These are phyloP conservation scores for Oryctes rhinoceros DNA, from an alignment of 1,140 invertebrate genomes.

Conservation along the genomic window DNA sequence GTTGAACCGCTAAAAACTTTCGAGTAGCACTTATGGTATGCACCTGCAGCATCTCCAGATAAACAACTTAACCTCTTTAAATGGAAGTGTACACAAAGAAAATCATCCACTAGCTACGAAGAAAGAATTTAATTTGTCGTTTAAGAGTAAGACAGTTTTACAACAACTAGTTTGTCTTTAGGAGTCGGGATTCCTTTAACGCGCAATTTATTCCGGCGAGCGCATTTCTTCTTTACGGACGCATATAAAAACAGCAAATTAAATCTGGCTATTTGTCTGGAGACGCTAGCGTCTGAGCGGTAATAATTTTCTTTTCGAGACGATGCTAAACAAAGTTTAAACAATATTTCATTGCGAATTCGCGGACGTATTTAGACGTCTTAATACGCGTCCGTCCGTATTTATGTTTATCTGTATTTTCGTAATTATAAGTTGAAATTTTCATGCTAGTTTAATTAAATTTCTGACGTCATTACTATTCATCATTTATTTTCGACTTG, in stretches of 20 bases:
- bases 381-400: too few relatives aligned
- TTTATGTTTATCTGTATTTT: too few relatives aligned
- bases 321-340: neutral
- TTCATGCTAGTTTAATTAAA: too few relatives aligned
- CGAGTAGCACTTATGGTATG: too few relatives aligned
- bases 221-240: neutral
- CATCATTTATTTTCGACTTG: too few relatives aligned
- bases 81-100: neutral
- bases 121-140: slow-evolving; percentile 25
- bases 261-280: slow-evolving; percentile 5
- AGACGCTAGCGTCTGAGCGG: neutral
- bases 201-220: slow-evolving; percentile 16
- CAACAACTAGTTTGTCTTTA: slow-evolving; percentile 24
- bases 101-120: neutral
- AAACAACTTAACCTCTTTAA: neutral
- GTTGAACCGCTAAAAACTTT: too few relatives aligned
- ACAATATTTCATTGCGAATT: neutral
- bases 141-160: slow-evolving; percentile 7
- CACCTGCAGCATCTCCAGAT: too few relatives aligned
- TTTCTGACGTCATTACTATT: too few relatives aligned
- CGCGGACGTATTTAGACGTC: neutral
- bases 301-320: slow-evolving; percentile 27
- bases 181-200: slow-evolving; percentile 5
- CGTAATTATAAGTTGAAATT: too few relatives aligned
- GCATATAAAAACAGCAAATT: slow-evolving; percentile 25